These are phyloP conservation scores for Zosterops pallidus DNA, from an alignment of 2,113 vertebrate species.

Conservation along the genomic window DNA sequence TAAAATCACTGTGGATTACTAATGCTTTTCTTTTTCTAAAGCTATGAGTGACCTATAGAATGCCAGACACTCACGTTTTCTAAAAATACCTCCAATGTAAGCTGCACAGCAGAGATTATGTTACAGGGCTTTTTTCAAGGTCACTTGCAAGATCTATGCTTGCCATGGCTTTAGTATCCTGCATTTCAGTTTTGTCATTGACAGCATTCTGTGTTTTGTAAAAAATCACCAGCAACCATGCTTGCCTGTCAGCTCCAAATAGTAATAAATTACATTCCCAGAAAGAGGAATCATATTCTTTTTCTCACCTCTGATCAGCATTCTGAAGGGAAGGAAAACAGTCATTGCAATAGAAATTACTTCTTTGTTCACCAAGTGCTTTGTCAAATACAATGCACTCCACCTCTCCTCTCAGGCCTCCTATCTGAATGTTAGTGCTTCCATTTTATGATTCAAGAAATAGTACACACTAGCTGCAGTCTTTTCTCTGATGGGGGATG, in stretches of 20 bases:
- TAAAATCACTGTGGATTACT: constrained; percentile 6
- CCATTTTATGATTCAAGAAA: background rate
- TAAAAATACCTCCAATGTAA: background rate
- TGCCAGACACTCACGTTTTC: background rate
- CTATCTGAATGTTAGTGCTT: background rate
- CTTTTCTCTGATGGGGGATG: background rate
- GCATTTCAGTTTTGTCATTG: background rate
- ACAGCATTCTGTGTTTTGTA: background rate
- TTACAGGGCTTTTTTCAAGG: background rate
- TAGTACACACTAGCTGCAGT: background rate
- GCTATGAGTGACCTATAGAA: background rate
- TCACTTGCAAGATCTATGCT: background rate
- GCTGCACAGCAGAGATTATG: background rate
- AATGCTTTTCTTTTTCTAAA: constrained; percentile 1
- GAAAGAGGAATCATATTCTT: background rate
- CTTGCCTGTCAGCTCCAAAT: background rate
- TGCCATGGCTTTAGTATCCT: background rate
- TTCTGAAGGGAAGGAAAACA: background rate
- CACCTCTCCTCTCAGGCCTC: background rate
- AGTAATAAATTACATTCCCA: background rate
- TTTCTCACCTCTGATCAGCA: background rate
- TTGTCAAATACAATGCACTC: background rate
- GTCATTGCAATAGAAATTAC: background rate
- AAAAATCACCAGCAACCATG: background rate
- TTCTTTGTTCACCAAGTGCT: background rate